phyloP scores from a whole-genome alignment of 2,797 vertebrate genomes.

The Babyrousa celebensis region DNA sequence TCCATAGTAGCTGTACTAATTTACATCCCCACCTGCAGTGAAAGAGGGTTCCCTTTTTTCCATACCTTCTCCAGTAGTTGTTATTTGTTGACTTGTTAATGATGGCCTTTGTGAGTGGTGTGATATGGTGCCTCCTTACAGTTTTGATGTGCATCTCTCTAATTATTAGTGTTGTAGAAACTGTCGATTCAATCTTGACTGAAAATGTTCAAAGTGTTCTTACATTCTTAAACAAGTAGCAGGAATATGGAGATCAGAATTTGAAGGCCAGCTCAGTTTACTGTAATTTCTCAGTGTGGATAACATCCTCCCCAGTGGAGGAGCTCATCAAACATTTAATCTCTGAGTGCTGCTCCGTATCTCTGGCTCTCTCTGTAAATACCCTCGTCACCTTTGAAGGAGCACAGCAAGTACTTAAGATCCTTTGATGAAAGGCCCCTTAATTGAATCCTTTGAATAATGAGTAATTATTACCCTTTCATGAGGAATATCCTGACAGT shows the following conservation, averaged over 20 bases:
- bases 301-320: neutral
- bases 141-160: too few species aligned
- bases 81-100: too few species aligned
- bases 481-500: conserved; percentile 62
- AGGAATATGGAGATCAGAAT: neutral
- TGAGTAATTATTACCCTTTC: conserved; percentile 79
- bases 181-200: neutral
- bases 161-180: neutral
- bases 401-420: neutral
- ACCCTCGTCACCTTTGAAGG: neutral
- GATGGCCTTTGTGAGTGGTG: too few species aligned
- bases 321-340: neutral
- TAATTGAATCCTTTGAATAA: conserved; percentile 79
- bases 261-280: neutral
- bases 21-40: too few species aligned
- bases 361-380: neutral
- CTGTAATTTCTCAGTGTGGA: neutral
- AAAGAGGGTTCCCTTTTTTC: too few species aligned
- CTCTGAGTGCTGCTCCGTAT: neutral
- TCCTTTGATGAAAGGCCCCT: conserved; percentile 60
- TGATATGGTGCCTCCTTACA: too few species aligned
- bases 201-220: neutral
- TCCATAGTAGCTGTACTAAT: too few species aligned
- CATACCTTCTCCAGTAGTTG: too few species aligned
- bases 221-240: neutral